Evolutionary conservation across 2,888 invertebrate genomes (phyloP).

Genomic region (Melitaea athalia): DNA sequence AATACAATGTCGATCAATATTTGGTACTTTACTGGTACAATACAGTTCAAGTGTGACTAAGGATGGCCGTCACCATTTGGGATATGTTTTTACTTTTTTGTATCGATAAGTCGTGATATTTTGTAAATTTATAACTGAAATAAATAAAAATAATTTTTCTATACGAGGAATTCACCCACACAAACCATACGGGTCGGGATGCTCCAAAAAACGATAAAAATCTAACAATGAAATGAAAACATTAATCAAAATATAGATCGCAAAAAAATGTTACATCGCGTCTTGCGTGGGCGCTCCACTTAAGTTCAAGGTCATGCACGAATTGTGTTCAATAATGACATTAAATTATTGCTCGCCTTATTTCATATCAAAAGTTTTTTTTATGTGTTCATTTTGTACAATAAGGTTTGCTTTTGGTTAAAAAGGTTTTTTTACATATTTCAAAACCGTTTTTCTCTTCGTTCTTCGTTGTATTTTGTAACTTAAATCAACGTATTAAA

Average conservation of each 20-base stretch:
- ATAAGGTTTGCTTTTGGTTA: too few relatives aligned
- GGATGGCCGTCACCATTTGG: neutral
- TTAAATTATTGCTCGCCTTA: neutral
- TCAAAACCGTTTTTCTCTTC: too few relatives aligned
- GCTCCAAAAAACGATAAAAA: constrained; percentile 68
- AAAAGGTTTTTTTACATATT: too few relatives aligned
- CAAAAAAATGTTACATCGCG: constrained; percentile 64
- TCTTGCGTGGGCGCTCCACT: constrained; percentile 57
- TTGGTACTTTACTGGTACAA: neutral
- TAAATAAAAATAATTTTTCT: neutral
- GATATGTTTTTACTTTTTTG: neutral
- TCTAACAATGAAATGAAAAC: constrained; percentile 51
- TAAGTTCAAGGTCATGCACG: neutral
- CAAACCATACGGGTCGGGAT: constrained; percentile 27
- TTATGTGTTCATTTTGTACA: neutral
- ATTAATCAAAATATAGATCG: constrained; percentile 74
- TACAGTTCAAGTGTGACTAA: constrained; percentile 26
- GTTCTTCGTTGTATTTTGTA: too few relatives aligned
- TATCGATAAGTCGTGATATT: neutral
- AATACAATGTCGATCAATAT: too few relatives aligned
- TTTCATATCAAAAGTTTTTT: neutral
- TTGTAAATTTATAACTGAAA: neutral
- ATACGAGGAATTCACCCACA: neutral
- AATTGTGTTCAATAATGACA: neutral
- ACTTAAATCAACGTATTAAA: too few relatives aligned